Conservation (phyloP, 2,888 invertebrate species). For the Alviniconcha strummeri region DNA sequence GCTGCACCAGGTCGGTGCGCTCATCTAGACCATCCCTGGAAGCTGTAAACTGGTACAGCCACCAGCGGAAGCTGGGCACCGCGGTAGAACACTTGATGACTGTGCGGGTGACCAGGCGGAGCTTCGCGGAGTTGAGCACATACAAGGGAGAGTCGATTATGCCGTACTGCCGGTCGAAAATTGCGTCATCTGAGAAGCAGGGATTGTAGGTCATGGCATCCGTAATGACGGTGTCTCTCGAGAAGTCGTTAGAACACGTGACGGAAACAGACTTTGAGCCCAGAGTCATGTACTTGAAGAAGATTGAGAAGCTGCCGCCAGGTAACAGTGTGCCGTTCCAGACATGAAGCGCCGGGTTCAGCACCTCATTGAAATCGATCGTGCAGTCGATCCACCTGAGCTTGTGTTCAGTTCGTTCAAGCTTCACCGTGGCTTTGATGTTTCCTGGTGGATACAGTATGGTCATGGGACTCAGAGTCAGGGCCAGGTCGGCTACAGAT, state of each 20-base stretch:
- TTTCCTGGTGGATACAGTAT: constrained; percentile 5
- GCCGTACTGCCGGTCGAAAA: constrained; percentile 25
- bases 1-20: not conserved
- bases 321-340: constrained; percentile 1
- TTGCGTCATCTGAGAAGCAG: constrained; percentile 23
- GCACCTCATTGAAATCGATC: constrained; percentile 1
- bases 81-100: not conserved
- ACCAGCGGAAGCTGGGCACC: not conserved
- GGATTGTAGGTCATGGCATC: not conserved
- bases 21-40: not conserved
- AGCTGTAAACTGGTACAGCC: not conserved
- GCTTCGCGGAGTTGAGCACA: not conserved
- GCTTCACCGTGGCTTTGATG: not conserved
- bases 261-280: not conserved
- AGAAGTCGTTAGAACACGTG: constrained; percentile 7
- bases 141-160: not conserved
- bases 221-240: not conserved
- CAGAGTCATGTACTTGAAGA: not conserved
- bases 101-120: constrained; percentile 15
- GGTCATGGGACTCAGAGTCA: not conserved
- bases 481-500: not conserved
- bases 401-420: not conserved
- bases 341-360: not conserved
- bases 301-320: not conserved
- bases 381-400: not conserved